Evolutionary conservation across 2,113 vertebrate species (phyloP), one percentile per base, ranked within the genome.

Genomic region (Burhinus bistriatus): DNA sequence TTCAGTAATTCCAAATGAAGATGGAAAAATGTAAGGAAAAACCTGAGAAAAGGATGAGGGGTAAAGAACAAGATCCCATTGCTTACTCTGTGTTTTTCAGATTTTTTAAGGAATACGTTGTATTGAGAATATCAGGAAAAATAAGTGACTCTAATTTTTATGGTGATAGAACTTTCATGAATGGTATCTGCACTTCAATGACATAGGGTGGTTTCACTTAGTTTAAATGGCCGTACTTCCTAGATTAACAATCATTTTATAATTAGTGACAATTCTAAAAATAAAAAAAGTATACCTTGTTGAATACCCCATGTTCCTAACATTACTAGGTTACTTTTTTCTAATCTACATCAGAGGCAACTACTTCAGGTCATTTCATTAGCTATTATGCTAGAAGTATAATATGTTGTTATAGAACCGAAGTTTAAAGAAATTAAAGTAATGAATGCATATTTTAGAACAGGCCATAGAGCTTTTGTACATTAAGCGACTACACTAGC

Each of bases 401-500:
- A 84, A 45, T 38, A 79, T 16, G 32, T 83, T 57, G 21, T 51
- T 80, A n/a, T 8, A 75, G 72, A 94, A 89, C 9, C 44, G 62
- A 80, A 96, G 27, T 85, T 81, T 80, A 76, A 95, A 89, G 77
- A 96, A 95, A 91, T 73, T 9, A 52, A 90, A 92, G 44, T 49
- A 91, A 93, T 83, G 51, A 92, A 95, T 64, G 83, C 45, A 52
- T 78, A 66, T 92, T 97, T 97, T 85, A 93, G 77, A 94, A 85
- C 51, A 90, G 57, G 47, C 59, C 78, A 87, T 69, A 89, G 58
- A 91, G 62, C 15, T 87, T 95, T 94, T 93, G 57, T 90, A 91
- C 49, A 79, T 89, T 96, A 90, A 91, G 62, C 11, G 15, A 81
- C 66, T 79, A 90, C 42, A 77, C 64, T 81, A 95, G 83, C 44